These are phyloP conservation scores for Drosophila bifasciata DNA, from an alignment of 1,140 invertebrate genomes.

Conservation along the genomic window DNA sequence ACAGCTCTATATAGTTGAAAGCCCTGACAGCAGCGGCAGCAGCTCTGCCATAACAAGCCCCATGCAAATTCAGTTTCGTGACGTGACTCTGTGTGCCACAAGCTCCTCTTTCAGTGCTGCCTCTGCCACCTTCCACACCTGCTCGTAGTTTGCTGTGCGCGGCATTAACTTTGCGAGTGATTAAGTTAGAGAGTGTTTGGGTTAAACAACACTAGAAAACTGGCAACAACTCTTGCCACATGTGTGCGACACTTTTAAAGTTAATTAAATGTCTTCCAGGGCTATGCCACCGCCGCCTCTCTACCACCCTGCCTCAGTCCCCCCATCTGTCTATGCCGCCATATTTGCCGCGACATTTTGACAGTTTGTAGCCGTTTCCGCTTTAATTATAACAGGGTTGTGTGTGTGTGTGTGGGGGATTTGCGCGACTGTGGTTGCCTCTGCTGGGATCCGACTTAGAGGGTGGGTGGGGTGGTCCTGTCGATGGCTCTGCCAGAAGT, in stretches of 20 bases:
- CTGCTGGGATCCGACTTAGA: too few species aligned
- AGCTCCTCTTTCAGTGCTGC: too few species aligned
- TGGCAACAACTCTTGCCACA: constrained; percentile 10
- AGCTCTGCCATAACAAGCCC: constrained; percentile 45
- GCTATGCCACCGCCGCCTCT: neutral
- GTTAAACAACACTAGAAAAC: constrained; percentile 30
- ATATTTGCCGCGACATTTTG: constrained; percentile 52
- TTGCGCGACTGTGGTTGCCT: constrained; percentile 7
- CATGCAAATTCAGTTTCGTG: constrained; percentile 66
- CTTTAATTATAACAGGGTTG: constrained; percentile 58
- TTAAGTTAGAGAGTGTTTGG: constrained; percentile 60
- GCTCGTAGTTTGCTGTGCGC: neutral
- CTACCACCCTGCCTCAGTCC: neutral
- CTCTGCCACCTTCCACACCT: neutral
- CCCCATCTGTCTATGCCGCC: constrained; percentile 1
- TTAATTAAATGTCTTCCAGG: constrained; percentile 66
- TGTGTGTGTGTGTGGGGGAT: constrained; percentile 4
- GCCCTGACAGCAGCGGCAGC: constrained; percentile 32
- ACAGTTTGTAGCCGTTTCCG: constrained; percentile 47
- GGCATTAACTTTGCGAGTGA: constrained; percentile 43
- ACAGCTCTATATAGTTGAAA: constrained; percentile 20
- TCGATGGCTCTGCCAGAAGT: constrained; percentile 6
- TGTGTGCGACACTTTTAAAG: constrained; percentile 60
- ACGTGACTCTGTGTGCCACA: constrained; percentile 31
- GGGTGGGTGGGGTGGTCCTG: neutral